Evolutionary conservation across 2,888 invertebrate genomes (phyloP).

Genomic region (Monochamus alternatus): DNA sequence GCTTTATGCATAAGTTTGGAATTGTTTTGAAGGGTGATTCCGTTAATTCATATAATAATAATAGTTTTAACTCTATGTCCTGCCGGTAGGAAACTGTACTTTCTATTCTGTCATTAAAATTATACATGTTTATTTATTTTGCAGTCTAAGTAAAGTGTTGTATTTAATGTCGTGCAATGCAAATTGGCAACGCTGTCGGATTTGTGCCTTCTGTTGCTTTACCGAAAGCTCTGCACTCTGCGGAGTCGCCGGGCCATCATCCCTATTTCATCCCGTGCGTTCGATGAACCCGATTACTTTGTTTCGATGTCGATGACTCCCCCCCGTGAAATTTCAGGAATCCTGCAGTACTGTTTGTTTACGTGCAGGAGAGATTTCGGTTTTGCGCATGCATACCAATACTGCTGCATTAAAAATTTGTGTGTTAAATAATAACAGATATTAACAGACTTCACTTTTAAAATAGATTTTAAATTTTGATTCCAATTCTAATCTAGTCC

Average conservation of each 20-base stretch:
- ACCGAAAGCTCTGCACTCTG: slow-evolving; percentile 23
- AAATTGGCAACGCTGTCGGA: neutral
- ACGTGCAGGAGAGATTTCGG: neutral
- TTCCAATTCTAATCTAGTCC: no score
- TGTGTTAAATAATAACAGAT: no score
- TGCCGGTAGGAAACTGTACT: no score
- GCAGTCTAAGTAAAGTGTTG: neutral
- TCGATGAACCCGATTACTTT: slow-evolving; percentile 34
- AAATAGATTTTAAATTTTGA: no score
- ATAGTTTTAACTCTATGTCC: no score
- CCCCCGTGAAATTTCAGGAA: neutral
- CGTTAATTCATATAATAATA: no score
- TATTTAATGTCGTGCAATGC: neutral
- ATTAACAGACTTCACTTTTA: no score
- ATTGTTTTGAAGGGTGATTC: no score
- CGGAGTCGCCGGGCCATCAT: slow-evolving; percentile 16
- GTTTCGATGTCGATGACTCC: slow-evolving; percentile 28
- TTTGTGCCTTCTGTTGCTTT: slow-evolving; percentile 22
- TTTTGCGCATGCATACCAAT: neutral
- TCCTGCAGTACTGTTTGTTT: slow-evolving; percentile 1
- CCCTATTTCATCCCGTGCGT: slow-evolving; percentile 30
- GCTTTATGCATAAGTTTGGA: no score
- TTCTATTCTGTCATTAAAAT: no score
- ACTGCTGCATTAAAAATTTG: no score
- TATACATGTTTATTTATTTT: neutral